A percentile compares a stretch with the other conserved stretches of the same genome.
Conservation (phyloP, 2,888 invertebrate genomes). For the Priapulus caudatus region DNA sequence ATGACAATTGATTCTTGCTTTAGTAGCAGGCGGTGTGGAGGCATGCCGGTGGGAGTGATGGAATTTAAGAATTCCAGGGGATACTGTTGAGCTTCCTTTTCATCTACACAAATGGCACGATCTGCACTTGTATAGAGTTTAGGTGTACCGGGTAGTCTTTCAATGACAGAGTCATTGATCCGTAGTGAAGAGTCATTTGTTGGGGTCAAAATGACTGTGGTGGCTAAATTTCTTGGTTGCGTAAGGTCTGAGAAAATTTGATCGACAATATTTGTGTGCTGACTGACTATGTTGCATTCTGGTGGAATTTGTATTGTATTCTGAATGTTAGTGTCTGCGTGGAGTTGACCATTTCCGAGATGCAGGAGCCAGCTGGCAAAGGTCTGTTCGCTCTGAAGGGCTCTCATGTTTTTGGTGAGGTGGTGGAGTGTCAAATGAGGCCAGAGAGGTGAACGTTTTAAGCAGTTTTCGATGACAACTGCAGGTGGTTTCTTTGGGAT, state of each 20-base stretch:
- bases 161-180: neutral
- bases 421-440: neutral
- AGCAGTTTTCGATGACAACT: neutral
- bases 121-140: conserved; percentile 16
- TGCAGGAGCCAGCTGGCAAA: neutral
- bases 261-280: no score
- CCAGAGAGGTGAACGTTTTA: neutral
- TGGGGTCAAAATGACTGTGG: neutral
- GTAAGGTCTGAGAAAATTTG: neutral
- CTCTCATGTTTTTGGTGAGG: neutral
- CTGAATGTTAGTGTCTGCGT: neutral
- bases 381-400: neutral
- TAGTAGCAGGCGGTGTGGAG: conserved; percentile 17
- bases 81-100: conserved; percentile 10
- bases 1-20: conserved; percentile 22
- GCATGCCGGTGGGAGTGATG: conserved; percentile 18
- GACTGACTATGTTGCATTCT: neutral
- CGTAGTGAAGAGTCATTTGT: neutral
- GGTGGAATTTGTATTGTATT: neutral
- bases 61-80: conserved; percentile 19
- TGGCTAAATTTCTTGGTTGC: no score
- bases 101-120: conserved; percentile 7
- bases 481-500: neutral
- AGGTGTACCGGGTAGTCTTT: neutral
- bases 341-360: neutral